Evolutionary conservation across 2,888 invertebrate species (phyloP).

Genomic region (Bugula neritina): DNA sequence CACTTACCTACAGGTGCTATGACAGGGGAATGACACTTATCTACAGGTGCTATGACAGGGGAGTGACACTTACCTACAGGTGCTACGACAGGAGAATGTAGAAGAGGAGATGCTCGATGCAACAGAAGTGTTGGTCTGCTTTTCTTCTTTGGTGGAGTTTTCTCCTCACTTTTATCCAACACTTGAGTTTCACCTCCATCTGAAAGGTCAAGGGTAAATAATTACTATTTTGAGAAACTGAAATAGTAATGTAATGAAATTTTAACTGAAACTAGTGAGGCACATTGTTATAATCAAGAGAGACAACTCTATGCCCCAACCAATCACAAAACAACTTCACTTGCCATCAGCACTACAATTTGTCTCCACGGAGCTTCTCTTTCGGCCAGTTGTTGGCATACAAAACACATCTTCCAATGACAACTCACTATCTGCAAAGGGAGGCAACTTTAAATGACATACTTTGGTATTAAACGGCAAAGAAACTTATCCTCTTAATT

Average conservation of each 20-base stretch:
- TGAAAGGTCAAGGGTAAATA: neutral
- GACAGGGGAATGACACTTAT: too few relatives aligned
- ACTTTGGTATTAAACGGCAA: too few relatives aligned
- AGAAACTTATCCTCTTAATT: too few relatives aligned
- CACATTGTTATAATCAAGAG: too few relatives aligned
- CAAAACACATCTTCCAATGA: constrained; percentile 15
- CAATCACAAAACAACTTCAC: neutral
- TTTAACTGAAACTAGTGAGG: too few relatives aligned
- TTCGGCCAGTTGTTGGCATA: neutral
- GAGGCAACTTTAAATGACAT: too few relatives aligned
- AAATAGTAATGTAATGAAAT: neutral
- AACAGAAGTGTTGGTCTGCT: constrained; percentile 5
- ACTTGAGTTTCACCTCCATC: neutral
- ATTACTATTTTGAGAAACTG: neutral
- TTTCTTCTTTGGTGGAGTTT: constrained; percentile 9
- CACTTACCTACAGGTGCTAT: too few relatives aligned
- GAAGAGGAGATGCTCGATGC: neutral
- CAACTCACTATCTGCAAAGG: neutral
- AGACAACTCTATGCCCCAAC: too few relatives aligned
- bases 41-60: too few relatives aligned
- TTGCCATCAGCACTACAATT: neutral
- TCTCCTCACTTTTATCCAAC: constrained; percentile 2
- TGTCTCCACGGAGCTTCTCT: neutral
- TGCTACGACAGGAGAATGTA: neutral
- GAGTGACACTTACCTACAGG: neutral